Evolutionary conservation across 2,888 invertebrate genomes (phyloP), one percentile per base, ranked within the genome.

Genomic region (Chymomyza fuscimana): DNA sequence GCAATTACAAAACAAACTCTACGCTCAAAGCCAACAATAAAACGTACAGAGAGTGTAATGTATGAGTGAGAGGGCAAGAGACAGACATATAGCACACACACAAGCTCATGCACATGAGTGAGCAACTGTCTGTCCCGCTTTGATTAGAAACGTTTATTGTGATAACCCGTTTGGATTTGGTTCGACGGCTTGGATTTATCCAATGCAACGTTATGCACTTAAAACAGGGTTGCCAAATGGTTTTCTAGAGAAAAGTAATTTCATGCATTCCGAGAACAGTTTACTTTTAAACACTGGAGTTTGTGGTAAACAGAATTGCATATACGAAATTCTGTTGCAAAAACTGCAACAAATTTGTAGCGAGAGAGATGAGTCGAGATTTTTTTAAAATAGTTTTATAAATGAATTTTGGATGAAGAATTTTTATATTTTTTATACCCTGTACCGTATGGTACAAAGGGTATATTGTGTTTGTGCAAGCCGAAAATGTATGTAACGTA

Each of bases 1-100:
- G 85, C 82, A 82, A 82, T 86, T 82, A 81, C 87, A 86, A 86
- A 81, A 81, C 85, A 86, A 82, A 86, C 82, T 81, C 78, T 50
- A 65, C 70, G 82, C 78, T 73, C 70, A 70, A 61, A 76, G 76
- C 78, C 81, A 81, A 86, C 85, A 81, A 75, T 46, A 12, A 12
- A 12, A 32, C 32, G 32, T 32, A 32, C 32, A 1, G 12, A 12
- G 40, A 4, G 40, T 7, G 5, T 46, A 12, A 12, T 12, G 12
- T 1, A 7, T 9, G 40, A 40, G 40, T 40, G 40, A 40, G 40
- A 12, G 40, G 12, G 12, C 4, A 12, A 46, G 40, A 12, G 40
- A 12, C 40, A 46, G 4, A 46, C 36, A 36, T 36, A 9, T 7
- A 9, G 25, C 2, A 36, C 6, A 9, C 12, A 46, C 12, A 46